phyloP scores from a whole-genome alignment of 1,140 invertebrate species.

The Papilio polyxenes region DNA sequence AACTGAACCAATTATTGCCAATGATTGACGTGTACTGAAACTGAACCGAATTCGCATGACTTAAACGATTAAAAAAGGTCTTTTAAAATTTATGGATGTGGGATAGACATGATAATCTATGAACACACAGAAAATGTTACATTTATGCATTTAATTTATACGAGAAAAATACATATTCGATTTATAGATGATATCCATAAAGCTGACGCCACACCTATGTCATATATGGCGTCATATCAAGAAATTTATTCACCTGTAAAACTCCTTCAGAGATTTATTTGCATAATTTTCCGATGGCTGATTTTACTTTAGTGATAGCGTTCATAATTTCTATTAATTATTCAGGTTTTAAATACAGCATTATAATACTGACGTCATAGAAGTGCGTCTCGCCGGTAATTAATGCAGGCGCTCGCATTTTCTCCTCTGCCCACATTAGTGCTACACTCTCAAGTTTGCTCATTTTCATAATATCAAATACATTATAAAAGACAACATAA shows the following conservation, averaged over 20 bases:
- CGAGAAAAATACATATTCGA: background rate
- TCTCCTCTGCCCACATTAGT: background rate
- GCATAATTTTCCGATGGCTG: background rate
- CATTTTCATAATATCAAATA: background rate
- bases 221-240: background rate
- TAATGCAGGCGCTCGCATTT: constrained; percentile 4
- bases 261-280: background rate
- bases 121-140: background rate
- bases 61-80: no score
- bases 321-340: constrained; percentile 9
- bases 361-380: background rate
- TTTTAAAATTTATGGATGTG: background rate
- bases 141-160: background rate
- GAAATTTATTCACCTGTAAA: background rate
- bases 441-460: background rate
- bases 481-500: background rate
- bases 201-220: background rate
- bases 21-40: no score
- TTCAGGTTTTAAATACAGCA: background rate
- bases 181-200: background rate
- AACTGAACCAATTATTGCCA: background rate
- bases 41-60: no score
- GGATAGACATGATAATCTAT: background rate
- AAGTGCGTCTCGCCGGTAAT: constrained; percentile 10
- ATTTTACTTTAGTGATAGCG: background rate